Conservation (phyloP, 2,888 invertebrate species). For the Choreutis nemorana region DNA sequence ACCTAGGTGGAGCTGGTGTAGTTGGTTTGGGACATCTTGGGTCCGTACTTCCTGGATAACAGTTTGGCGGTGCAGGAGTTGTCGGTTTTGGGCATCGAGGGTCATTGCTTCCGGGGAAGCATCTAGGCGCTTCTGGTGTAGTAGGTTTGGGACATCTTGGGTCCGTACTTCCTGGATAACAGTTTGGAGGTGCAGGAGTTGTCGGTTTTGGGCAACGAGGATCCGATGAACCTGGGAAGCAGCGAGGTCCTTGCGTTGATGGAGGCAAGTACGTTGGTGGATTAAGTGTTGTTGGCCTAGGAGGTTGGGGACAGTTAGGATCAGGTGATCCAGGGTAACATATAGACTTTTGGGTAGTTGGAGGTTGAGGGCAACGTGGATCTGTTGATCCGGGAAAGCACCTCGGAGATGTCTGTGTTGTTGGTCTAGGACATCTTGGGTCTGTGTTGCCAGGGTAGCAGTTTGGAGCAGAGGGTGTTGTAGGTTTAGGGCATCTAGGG, state of each 20-base stretch:
- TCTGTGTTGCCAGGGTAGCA: conserved; percentile 22
- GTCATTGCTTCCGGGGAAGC: conserved; percentile 19
- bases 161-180: conserved; percentile 18
- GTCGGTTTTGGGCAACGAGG: conserved; percentile 14
- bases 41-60: conserved; percentile 24
- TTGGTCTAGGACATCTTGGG: conserved; percentile 19
- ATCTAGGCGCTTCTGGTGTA: conserved; percentile 13
- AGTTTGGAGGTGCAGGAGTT: conserved; percentile 15
- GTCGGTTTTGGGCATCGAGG: conserved; percentile 18
- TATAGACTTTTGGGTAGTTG: conserved; percentile 12
- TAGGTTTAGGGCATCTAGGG: conserved; percentile 24
- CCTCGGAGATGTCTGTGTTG: conserved; percentile 20
- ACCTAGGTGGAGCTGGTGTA: conserved; percentile 7
- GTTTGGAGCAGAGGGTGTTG: conserved; percentile 13
- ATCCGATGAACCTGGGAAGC: conserved; percentile 23
- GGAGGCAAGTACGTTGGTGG: conserved; percentile 3
- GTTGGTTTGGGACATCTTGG: conserved; percentile 16
- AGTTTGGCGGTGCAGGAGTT: conserved; percentile 12
- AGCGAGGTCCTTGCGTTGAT: conserved; percentile 12
- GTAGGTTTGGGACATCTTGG: conserved; percentile 27
- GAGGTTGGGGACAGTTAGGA: conserved; percentile 13
- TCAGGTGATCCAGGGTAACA: conserved; percentile 12
- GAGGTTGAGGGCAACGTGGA: conserved; percentile 20
- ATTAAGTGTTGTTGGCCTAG: conserved; percentile 9
- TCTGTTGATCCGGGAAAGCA: conserved; percentile 34